Percentiles rank a stretch among this genome's conserved stretches.
Conservation (phyloP, 2,797 vertebrate genomes). For the Chiroxiphia lanceolata region DNA sequence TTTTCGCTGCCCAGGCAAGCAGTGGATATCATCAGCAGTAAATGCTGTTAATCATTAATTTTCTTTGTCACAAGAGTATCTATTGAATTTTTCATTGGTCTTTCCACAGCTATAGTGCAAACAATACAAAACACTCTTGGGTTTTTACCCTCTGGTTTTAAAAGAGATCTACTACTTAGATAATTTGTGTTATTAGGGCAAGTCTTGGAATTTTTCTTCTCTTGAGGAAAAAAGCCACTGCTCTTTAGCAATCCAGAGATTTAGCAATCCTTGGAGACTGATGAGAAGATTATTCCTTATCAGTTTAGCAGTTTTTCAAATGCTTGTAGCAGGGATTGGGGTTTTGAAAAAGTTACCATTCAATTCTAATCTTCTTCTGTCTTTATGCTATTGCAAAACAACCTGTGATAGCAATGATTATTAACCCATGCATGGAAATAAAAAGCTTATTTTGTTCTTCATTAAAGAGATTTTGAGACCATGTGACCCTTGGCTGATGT, state of each 20-base stretch:
- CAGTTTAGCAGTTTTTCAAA: background rate
- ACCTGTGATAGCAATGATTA: background rate
- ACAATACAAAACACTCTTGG: background rate
- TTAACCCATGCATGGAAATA: background rate
- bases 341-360: background rate
- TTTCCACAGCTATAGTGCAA: background rate
- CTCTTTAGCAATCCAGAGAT: background rate
- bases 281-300: background rate
- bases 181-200: background rate
- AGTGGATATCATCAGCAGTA: background rate
- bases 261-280: background rate
- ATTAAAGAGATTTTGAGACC: background rate
- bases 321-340: background rate
- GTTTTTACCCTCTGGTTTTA: background rate
- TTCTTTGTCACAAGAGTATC: background rate
- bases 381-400: background rate
- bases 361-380: background rate
- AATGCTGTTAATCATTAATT: background rate
- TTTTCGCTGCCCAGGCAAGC: background rate
- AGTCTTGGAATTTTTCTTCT: background rate
- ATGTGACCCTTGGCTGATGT: background rate
- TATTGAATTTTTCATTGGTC: background rate
- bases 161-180: background rate
- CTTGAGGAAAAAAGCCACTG: background rate
- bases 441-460: background rate